Conservation (phyloP, 2,888 invertebrate genomes). For the Micoletzkya japonica region DNA sequence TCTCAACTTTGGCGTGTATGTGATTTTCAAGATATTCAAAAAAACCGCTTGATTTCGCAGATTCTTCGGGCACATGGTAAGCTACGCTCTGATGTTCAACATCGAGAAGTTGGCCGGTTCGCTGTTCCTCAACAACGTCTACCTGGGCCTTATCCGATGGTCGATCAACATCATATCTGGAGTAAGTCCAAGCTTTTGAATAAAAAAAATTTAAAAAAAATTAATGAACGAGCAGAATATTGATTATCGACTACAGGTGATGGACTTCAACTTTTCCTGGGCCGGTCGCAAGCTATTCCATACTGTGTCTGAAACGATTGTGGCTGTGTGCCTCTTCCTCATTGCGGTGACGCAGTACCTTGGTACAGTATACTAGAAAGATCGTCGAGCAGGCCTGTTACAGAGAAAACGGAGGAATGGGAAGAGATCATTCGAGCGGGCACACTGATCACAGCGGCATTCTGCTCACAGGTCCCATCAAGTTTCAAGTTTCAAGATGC, state of each 20-base stretch:
- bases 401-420: slow-evolving; percentile 34
- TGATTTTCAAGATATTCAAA: not conserved
- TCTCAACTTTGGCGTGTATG: slow-evolving; percentile 38
- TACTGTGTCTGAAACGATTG: slow-evolving; percentile 29
- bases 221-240: not conserved
- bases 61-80: slow-evolving; percentile 49
- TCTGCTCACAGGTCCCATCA: slow-evolving; percentile 40
- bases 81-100: slow-evolving; percentile 56
- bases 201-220: not conserved
- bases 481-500: no score
- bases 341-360: slow-evolving; percentile 23
- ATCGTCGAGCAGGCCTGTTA: not conserved
- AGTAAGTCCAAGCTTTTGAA: not conserved
- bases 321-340: slow-evolving; percentile 9
- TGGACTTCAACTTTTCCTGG: slow-evolving; percentile 40
- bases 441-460: slow-evolving; percentile 34
- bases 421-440: slow-evolving; percentile 30
- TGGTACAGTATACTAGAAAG: slow-evolving; percentile 4
- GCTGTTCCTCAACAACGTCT: slow-evolving; percentile 46
- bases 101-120: slow-evolving; percentile 53
- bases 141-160: slow-evolving; percentile 55
- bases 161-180: slow-evolving; percentile 44
- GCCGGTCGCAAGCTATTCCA: slow-evolving; percentile 53
- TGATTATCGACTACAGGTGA: slow-evolving; percentile 26
- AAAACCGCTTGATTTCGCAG: slow-evolving; percentile 25